Base-by-base conservation (phyloP, 2,888 invertebrate genomes). In the Nasonia oneida region DNA sequence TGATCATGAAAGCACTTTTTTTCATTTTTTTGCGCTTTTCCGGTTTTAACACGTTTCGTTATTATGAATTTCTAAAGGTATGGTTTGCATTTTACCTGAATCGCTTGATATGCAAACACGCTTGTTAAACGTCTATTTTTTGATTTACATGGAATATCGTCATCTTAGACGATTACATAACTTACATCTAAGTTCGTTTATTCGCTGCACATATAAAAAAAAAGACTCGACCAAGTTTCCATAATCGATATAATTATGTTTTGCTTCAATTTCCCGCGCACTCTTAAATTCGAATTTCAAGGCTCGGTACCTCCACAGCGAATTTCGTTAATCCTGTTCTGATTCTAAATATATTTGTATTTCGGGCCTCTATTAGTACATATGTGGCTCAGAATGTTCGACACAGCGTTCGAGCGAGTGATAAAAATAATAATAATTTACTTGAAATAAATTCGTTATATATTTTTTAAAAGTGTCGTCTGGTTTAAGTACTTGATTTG, bases 281-380 rank as follows among this genome's bases (percentile, higher is more conserved):
- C 37, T 67, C 15, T 37, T 42, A 73, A 82, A 82, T 82, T 75
- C 75, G 81, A 82, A 82, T 82, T 82, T 82, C 64, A 67, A 75
- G 75, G 67, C 75, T 67, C 33, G 64, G 64, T 29, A 50, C 29
- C 29, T 47, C 39, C 5, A 73, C 29, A 18, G 37, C 57, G 71
- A 71, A 71, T 80, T 71, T 57, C 78, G 47, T 47, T 6, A 15
- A 15, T 42, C 3, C 6, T n/a, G 14, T 14, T 6, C 6, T n/a
- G 57, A 61, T 61, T 57, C 18, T 5, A 53, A 18, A 10, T 79
- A 23, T 79, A 29, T n/a, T 4, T 78, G 14, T 64, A 78, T 14
- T 37, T 64, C 18, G 29, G 61, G 8, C 5, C 18, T n/a, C 18
- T 0, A 61, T 61, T 18, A 10, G 1, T 23, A 18, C 37, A 1